Conservation (phyloP, 2,888 invertebrate genomes). For the Corythucha ciliata region DNA sequence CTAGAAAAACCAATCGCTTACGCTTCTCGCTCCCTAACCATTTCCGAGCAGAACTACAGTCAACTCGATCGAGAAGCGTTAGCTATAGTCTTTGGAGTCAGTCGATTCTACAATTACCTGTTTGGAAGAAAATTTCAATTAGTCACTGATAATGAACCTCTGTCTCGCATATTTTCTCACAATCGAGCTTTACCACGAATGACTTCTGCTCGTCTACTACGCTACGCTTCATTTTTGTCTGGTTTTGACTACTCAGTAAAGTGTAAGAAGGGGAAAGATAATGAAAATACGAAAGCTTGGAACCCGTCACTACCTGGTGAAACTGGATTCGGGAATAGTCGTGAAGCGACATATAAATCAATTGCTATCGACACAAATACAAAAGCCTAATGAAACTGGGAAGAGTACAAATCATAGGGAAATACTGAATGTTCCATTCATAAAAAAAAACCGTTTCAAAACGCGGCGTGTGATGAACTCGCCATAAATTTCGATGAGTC, state of each 20-base stretch:
- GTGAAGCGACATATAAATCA: no score
- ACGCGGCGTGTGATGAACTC: no score
- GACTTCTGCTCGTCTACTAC: not conserved
- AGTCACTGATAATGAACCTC: constrained; percentile 24
- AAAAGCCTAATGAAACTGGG: no score
- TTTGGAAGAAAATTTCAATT: constrained; percentile 15
- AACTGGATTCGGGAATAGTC: no score
- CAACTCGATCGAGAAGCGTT: constrained; percentile 29
- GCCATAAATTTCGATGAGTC: no score
- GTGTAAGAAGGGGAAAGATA: constrained; percentile 8
- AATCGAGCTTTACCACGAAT: not conserved
- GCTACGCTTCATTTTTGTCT: constrained; percentile 13
- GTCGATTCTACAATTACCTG: constrained; percentile 20
- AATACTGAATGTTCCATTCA: no score
- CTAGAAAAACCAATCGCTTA: constrained; percentile 23
- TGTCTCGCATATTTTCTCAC: constrained; percentile 20
- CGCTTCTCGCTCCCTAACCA: constrained; percentile 18
- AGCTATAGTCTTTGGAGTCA: constrained; percentile 25
- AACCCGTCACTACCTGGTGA: no score
- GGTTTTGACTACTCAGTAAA: not conserved
- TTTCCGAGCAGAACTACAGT: constrained; percentile 21
- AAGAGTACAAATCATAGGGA: no score
- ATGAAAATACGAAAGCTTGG: no score
- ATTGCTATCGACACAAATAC: no score
- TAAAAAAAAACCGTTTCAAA: no score